Base-by-base conservation (phyloP, 2,797 vertebrate genomes). In the Enoplosus armatus region DNA sequence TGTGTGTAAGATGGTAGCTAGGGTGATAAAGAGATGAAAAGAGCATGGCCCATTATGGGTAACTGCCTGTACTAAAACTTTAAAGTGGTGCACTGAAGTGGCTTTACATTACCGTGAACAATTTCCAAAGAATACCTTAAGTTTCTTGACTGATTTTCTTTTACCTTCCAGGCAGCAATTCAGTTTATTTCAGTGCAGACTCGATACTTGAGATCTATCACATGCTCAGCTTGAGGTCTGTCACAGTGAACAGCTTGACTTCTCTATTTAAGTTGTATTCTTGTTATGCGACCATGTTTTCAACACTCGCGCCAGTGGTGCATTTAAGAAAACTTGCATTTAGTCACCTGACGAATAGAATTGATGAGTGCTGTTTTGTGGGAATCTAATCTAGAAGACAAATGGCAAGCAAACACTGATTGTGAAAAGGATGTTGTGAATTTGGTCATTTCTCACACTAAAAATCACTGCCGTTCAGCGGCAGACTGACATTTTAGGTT, bases 11-110 rank as follows among this genome's bases (percentile, higher is more conserved):
- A 80, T 79, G 79, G 69, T 64, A 80, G 75, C 71, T 70, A 41
- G 66, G 72, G 83, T 68, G 83, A 89, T 82, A 80, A 87, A 85
- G 76, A 89, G 85, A 94, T 86, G 82, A 90, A 85, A 70, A 70
- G 71, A 87, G 76, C 79, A 76, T 50, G 51, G 66, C 35, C 72
- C 77, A 90, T 90, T 89, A 89, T 50, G 61, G 69, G 54, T 87
- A 94, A 91, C 73, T 86, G 80, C 72, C 72, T 92, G 75, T 55
- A 84, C 75, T 93, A 85, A 92, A 91, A 88, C 79, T 84, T 87
- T 86, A 70, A 70, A 87, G 77, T 71, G 76, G 86, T 75, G 77
- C 85, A 87, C 73, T 61, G 51, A 83, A 51, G 78, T 78, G 24
- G 31, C 50, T 73, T 89, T 80, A 68, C 48, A 71, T 78, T 82